Conservation (phyloP, 2,797 vertebrate species). For the Huso huso region DNA sequence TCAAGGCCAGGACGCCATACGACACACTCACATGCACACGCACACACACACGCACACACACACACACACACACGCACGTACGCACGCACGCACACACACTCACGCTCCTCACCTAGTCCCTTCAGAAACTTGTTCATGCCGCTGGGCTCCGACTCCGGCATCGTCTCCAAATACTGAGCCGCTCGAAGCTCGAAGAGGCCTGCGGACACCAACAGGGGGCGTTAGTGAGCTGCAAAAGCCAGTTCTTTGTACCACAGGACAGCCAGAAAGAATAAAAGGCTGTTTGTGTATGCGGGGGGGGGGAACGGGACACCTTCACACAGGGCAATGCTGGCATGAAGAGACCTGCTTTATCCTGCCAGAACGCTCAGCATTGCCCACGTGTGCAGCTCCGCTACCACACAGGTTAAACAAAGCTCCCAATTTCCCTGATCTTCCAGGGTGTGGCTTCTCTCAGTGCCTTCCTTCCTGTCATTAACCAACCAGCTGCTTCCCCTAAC, state of each 20-base stretch:
- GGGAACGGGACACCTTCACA: neutral
- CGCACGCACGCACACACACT: neutral
- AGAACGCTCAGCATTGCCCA: no score
- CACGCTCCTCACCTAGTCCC: slow-evolving; percentile 70
- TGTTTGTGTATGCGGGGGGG: neutral
- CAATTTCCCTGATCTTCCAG: no score
- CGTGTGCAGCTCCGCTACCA: no score
- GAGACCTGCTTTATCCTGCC: no score
- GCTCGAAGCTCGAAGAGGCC: slow-evolving; percentile 89
- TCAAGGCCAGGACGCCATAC: no score
- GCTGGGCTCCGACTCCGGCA: slow-evolving; percentile 73
- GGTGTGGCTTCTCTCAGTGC: no score
- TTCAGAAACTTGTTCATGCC: slow-evolving; percentile 88
- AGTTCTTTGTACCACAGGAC: no score
- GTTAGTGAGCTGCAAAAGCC: no score
- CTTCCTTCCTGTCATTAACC: neutral
- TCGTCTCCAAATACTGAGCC: slow-evolving; percentile 74
- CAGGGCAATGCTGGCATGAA: neutral
- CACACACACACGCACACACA: neutral
- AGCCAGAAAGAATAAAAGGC: slow-evolving; percentile 10
- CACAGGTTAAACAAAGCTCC: no score
- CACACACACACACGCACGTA: neutral
- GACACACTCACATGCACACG: no score
- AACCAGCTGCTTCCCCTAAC: no score
- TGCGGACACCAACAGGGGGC: slow-evolving; percentile 28